Evolutionary conservation across 53 echinoderm and acorn worm species (phyloP), one percentile per base, ranked within the genome.

Genomic region (Astropecten irregularis): DNA sequence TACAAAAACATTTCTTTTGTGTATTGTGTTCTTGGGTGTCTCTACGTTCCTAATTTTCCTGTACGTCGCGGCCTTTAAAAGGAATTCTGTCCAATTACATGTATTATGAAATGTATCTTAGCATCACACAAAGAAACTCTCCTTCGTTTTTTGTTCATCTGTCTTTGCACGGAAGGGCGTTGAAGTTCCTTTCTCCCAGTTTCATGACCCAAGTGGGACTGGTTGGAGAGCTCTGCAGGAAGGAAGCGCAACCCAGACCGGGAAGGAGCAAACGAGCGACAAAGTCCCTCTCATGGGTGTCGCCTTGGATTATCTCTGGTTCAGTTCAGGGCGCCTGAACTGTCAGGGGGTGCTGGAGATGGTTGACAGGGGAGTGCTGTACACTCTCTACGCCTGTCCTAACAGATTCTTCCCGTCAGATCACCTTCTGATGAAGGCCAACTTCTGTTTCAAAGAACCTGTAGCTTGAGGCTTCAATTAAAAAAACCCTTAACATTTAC

Each of bases 251-350:
- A 19, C 20, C 15, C 37, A 14, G 9, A 21, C 3, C 3, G 36
- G 54, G 18, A 20, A 13, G 5, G 65, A 65, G 3, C 0, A 26
- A n/a, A n/a, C n/a, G n/a, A n/a, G n/a, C n/a, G n/a, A n/a, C n/a
- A n/a, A n/a, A n/a, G n/a, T n/a, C n/a, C n/a, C n/a, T n/a, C n/a
- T n/a, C n/a, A n/a, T n/a, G n/a, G n/a, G n/a, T n/a, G n/a, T n/a
- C n/a, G 77, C 92, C 14, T 31, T 95, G 46, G 95, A 95, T 68
- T 95, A 95, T 62, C 84, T 89, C 31, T 95, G 95, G 92, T 95
- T 87, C 31, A 81, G 77, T 33, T 81, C 87, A n/a, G 54, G 57
- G 3, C 27, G 64, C 20, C 68, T 95, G 38, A 18, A 38, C 2
- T 87, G 90, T 55, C 3, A 50, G 8, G 83, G 87, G 9, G 84